A percentile compares a stretch with the other conserved stretches of the same genome.
phyloP scores from a whole-genome alignment of 2,888 invertebrate genomes.

The Ganaspis brasiliensis region DNA sequence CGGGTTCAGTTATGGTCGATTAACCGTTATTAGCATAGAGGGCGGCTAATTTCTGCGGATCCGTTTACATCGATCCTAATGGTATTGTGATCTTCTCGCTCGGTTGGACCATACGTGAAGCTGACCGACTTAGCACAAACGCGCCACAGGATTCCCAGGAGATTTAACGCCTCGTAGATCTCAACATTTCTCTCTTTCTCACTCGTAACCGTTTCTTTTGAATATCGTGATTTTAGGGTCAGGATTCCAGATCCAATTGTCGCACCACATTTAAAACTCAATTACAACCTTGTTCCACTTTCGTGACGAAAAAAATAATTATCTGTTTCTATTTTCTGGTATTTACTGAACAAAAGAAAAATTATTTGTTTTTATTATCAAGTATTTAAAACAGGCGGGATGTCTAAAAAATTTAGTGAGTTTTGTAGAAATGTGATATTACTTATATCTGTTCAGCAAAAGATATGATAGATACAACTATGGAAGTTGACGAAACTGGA shows the following conservation, averaged over 20 bases:
- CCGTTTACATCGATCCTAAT: constrained; percentile 55
- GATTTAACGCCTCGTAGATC: constrained; percentile 78
- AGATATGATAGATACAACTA: too few relatives aligned
- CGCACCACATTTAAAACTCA: not conserved
- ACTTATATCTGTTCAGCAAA: too few relatives aligned
- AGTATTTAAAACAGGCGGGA: too few relatives aligned
- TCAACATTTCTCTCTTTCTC: constrained; percentile 58
- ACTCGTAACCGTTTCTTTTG: constrained; percentile 14
- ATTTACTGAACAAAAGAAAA: too few relatives aligned
- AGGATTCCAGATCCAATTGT: not conserved
- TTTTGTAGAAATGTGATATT: too few relatives aligned
- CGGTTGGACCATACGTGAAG: constrained; percentile 67
- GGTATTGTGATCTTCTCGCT: constrained; percentile 70
- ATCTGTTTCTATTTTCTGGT: too few relatives aligned
- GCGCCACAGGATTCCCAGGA: constrained; percentile 70
- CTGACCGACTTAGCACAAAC: constrained; percentile 74
- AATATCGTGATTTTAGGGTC: not conserved
- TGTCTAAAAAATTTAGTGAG: too few relatives aligned
- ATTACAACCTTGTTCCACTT: too few relatives aligned
- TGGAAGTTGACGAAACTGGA: too few relatives aligned
- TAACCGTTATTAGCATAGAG: constrained; percentile 69
- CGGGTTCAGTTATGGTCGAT: constrained; percentile 64
- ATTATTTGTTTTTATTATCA: too few relatives aligned
- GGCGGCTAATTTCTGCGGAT: constrained; percentile 68
- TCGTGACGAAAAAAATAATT: too few relatives aligned